Conservation (phyloP, 2,797 vertebrate genomes). For the Limosa lapponica region DNA sequence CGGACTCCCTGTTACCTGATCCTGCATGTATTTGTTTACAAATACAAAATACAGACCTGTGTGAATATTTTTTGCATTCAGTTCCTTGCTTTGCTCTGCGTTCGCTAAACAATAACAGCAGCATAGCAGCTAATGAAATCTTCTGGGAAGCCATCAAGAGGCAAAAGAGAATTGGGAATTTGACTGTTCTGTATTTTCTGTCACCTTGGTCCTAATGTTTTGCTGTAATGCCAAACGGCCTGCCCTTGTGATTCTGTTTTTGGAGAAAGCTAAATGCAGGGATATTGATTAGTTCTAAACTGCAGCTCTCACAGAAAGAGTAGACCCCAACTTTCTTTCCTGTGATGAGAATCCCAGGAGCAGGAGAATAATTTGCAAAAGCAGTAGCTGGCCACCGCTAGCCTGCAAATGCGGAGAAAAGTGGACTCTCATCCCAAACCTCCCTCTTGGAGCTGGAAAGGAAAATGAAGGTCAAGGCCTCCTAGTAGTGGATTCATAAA, state of each 20-base stretch:
- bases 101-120: neutral
- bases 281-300: conserved; percentile 38
- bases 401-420: neutral
- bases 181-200: neutral
- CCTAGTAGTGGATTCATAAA: neutral
- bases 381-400: neutral
- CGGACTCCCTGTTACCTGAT: neutral
- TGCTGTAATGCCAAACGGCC: neutral
- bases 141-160: neutral
- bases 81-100: neutral
- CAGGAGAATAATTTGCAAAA: neutral
- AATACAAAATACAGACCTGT: neutral
- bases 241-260: conserved; percentile 10
- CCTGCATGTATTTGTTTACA: neutral
- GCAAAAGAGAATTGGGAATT: neutral
- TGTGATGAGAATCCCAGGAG: neutral
- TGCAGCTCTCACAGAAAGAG: conserved; percentile 28
- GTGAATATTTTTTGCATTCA: neutral
- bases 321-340: neutral
- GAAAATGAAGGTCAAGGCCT: conserved; percentile 53
- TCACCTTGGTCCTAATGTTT: neutral
- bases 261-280: conserved; percentile 16
- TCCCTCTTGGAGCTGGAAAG: neutral
- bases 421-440: neutral
- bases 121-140: neutral